Percentiles rank a stretch among this genome's conserved stretches.
These are phyloP conservation scores for Thecocarcelia acutangulata DNA, from an alignment of 2,888 invertebrate genomes.

Conservation along the genomic window DNA sequence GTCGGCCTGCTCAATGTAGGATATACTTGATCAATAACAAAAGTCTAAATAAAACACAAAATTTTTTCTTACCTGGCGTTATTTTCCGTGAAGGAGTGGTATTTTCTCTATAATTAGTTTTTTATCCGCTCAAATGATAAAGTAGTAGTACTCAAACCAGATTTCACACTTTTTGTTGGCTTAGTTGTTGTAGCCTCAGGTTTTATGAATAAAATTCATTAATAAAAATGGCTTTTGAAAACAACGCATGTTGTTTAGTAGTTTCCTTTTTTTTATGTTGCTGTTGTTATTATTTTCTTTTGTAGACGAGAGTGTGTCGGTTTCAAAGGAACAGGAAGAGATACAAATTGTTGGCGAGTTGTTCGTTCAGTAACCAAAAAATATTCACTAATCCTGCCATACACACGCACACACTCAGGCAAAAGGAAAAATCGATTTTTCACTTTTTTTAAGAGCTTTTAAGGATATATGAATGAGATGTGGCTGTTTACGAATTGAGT, in stretches of 20 bases:
- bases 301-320: conserved; percentile 14
- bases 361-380: conserved; percentile 45
- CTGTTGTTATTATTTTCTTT: conserved; percentile 21
- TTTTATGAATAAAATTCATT: conserved; percentile 53
- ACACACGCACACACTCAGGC: conserved; percentile 7
- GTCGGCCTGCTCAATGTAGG: too few relatives aligned
- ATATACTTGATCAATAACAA: neutral
- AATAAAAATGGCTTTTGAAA: conserved; percentile 50
- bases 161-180: conserved; percentile 6
- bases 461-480: conserved; percentile 25
- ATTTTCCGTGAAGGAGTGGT: neutral
- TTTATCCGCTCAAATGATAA: neutral
- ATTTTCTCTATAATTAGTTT: conserved; percentile 8
- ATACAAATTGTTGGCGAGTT: conserved; percentile 33
- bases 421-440: conserved; percentile 68
- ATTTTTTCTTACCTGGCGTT: conserved; percentile 51
- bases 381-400: conserved; percentile 7
- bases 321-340: conserved; percentile 61
- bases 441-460: conserved; percentile 53
- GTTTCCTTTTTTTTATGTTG: conserved; percentile 25
- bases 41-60: neutral
- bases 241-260: conserved; percentile 46
- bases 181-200: conserved; percentile 22
- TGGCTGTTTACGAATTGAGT: conserved; percentile 5
- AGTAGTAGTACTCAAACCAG: neutral